A percentile compares a stretch with the other conserved stretches of the same genome.
Conservation (phyloP, 2,113 vertebrate species). For the Podilymbus podiceps region DNA sequence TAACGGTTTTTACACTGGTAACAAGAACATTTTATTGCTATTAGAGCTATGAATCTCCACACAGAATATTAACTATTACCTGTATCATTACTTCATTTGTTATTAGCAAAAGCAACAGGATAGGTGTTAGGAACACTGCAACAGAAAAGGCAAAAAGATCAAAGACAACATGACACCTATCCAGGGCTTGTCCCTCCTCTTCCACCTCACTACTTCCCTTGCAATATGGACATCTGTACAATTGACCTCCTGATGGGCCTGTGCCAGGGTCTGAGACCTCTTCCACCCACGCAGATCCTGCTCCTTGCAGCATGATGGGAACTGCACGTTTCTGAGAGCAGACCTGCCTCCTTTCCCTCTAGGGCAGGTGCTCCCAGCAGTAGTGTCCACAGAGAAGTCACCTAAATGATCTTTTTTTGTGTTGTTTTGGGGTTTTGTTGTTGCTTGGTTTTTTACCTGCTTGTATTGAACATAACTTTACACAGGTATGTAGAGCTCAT, state of each 20-base stretch:
- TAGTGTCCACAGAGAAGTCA: background rate
- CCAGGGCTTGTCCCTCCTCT: background rate
- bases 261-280: too few species aligned
- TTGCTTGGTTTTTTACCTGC: background rate
- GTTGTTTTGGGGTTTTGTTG: rapidly evolving
- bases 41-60: background rate
- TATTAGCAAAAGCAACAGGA: background rate
- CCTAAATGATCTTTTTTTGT: background rate
- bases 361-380: background rate
- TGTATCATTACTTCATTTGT: background rate
- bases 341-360: background rate
- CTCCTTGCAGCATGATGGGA: background rate
- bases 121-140: background rate
- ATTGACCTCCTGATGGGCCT: background rate
- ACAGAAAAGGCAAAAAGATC: background rate
- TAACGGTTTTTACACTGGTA: background rate
- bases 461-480: background rate
- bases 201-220: background rate
- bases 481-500: background rate
- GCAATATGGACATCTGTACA: background rate
- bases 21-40: background rate
- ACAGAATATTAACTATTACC: background rate
- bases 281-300: background rate
- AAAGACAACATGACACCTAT: background rate
- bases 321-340: background rate